Evolutionary conservation across 2,888 invertebrate species (phyloP), one percentile per base, ranked within the genome.

Genomic region (Eledona agricola): DNA sequence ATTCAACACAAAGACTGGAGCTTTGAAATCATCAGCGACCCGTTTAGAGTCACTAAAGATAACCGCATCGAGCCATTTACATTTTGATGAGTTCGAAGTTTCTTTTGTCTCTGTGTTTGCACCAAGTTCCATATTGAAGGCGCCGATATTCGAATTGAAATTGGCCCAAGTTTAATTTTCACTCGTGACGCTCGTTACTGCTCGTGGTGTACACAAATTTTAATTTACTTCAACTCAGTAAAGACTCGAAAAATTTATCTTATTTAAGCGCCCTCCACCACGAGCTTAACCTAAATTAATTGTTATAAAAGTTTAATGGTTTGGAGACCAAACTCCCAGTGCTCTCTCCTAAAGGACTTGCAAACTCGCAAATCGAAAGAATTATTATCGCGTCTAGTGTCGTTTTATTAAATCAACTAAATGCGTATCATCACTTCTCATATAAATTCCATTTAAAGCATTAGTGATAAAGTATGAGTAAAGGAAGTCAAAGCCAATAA

Each of bases 71-170:
- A 66, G 64, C 66, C 68, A 69, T 71, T 71, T 71, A 69, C 71
- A 71, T 71, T 70, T 71, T 71, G 70, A 71, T 71, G 69, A 68
- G 70, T 64, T 66, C 54, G 62, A 64, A 70, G 66, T 69, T 69
- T 69, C 69, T 70, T 70, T 69, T 70, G 67, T 69, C 61, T 65
- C 59, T 42, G 28, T 49, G 62, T 60, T 57, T 63, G 59, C 58
- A 50, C 49, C 59, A 58, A 62, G 60, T 65, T 65, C 53, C 57
- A 55, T 63, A 55, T 55, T 55, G 53, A 59, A 62, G 55, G 45
- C 53, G 51, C 35, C 62, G 43, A 57, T 58, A 58, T 60, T 59
- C 57, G 51, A 53, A 62, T 63, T 61, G 58, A 62, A 60, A 62
- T 59, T 60, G 58, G 62, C 56, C 56, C 53, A 51, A 50, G 52